A percentile compares a stretch with the other conserved stretches of the same genome.
These are phyloP conservation scores for Xestia ashworthii DNA, from an alignment of 2,888 invertebrate species.

Conservation along the genomic window DNA sequence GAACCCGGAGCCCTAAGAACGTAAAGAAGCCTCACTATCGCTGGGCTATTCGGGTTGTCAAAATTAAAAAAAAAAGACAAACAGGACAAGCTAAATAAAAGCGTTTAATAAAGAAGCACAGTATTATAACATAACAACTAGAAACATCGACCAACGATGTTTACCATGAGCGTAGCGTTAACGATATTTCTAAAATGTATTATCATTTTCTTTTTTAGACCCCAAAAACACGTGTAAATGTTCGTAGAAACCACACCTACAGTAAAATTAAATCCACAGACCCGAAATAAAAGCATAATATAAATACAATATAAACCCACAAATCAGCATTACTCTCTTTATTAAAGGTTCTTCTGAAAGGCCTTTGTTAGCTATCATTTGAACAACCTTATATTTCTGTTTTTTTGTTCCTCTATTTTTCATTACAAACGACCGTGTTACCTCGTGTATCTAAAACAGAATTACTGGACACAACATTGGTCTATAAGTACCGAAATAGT, in stretches of 20 bases:
- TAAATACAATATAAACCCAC: conserved; percentile 35
- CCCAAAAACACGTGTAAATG: background rate
- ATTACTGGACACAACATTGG: conserved; percentile 10
- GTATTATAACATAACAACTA: background rate
- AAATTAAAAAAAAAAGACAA: no score
- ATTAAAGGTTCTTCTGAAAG: conserved; percentile 31
- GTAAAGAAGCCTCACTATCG: no score
- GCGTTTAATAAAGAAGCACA: no score
- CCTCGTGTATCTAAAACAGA: background rate
- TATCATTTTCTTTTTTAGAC: background rate
- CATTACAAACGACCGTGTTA: background rate
- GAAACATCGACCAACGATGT: background rate
- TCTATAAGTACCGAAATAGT: background rate
- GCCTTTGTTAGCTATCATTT: conserved; percentile 50
- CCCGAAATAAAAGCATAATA: conserved; percentile 21
- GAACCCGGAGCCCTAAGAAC: no score
- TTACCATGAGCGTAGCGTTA: background rate
- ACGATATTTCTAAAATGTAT: background rate
- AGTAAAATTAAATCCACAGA: background rate
- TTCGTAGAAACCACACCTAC: background rate
- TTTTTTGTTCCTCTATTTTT: conserved; percentile 17
- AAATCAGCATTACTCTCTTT: conserved; percentile 42
- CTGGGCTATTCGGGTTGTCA: no score
- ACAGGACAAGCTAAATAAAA: no score
- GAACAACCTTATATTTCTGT: conserved; percentile 17